These are phyloP conservation scores for Semicossyphus pulcher DNA, from an alignment of 2,113 vertebrate species.

Conservation along the genomic window DNA sequence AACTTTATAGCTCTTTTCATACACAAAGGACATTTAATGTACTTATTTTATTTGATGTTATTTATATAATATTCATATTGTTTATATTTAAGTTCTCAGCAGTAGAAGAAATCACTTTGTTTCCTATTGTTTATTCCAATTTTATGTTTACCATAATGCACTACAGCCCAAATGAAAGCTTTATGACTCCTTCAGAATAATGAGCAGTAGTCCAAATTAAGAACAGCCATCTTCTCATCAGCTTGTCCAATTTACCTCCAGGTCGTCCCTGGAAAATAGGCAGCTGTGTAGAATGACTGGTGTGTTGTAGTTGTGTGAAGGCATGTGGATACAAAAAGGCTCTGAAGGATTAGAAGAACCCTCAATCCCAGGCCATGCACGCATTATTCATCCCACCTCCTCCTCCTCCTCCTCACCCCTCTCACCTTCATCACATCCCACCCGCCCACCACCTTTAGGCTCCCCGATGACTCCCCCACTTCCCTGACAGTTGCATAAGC, in stretches of 20 bases:
- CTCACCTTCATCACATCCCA: constrained; percentile 64
- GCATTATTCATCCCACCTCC: constrained; percentile 80
- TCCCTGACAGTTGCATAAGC: constrained; percentile 79
- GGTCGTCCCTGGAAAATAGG: constrained; percentile 60
- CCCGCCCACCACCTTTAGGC: constrained; percentile 60
- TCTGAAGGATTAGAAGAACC: constrained; percentile 76
- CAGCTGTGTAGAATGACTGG: constrained; percentile 59
- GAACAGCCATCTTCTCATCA: constrained; percentile 68
- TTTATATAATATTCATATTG: too few relatives aligned
- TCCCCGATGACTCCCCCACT: constrained; percentile 59
- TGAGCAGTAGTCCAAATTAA: constrained; percentile 67
- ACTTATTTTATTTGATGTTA: too few relatives aligned
- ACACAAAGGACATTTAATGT: too few relatives aligned
- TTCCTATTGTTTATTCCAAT: too few relatives aligned
- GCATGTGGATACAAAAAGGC: constrained; percentile 70
- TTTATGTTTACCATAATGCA: too few relatives aligned
- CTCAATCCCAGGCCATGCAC: constrained; percentile 72
- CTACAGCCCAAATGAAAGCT: constrained; percentile 25
- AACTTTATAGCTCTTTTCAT: too few relatives aligned
- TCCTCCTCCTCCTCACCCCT: constrained; percentile 61
- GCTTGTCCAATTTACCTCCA: constrained; percentile 65
- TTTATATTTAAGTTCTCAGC: too few relatives aligned
- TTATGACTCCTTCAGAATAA: constrained; percentile 54
- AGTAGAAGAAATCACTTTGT: too few relatives aligned
- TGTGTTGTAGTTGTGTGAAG: constrained; percentile 59